Conservation (phyloP, 2,113 vertebrate species). For the Shinisaurus crocodilurus region DNA sequence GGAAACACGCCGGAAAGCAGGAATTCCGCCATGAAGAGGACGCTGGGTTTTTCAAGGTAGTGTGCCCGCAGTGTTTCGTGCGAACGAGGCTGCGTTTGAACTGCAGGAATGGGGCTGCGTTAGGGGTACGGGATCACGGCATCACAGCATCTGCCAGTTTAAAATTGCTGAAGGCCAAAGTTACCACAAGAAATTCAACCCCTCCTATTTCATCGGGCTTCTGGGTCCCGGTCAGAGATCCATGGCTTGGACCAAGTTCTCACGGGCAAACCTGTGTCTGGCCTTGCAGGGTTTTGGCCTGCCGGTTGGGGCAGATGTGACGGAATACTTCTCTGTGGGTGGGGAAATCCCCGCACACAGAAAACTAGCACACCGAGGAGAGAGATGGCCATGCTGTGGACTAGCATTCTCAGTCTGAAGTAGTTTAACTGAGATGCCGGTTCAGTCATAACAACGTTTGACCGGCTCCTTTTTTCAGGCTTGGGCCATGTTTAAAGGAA, state of each 20-base stretch:
- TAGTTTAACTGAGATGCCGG: neutral
- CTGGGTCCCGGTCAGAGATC: too few species aligned
- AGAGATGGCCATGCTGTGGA: neutral
- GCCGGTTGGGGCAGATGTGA: neutral
- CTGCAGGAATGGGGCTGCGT: neutral
- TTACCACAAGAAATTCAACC: too few species aligned
- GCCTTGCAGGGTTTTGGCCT: neutral
- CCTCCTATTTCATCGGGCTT: too few species aligned
- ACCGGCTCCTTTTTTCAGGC: slow-evolving; percentile 74
- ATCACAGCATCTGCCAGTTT: neutral
- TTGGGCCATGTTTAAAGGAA: slow-evolving; percentile 89
- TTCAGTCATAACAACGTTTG: neutral
- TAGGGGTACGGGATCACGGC: neutral
- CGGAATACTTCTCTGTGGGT: too few species aligned
- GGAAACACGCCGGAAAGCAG: slow-evolving; percentile 94
- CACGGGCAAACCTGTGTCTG: neutral
- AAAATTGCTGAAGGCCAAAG: too few species aligned
- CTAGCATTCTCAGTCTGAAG: too few species aligned
- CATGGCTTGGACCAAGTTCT: too few species aligned
- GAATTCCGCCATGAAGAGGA: slow-evolving; percentile 91
- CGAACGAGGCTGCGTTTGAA: too few species aligned
- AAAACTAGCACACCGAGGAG: neutral
- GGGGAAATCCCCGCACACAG: neutral
- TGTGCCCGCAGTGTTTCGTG: neutral
- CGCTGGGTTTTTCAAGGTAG: slow-evolving; percentile 90